Evolutionary conservation across 2,113 vertebrate genomes (phyloP).

Genomic region (Calyptomena viridis): DNA sequence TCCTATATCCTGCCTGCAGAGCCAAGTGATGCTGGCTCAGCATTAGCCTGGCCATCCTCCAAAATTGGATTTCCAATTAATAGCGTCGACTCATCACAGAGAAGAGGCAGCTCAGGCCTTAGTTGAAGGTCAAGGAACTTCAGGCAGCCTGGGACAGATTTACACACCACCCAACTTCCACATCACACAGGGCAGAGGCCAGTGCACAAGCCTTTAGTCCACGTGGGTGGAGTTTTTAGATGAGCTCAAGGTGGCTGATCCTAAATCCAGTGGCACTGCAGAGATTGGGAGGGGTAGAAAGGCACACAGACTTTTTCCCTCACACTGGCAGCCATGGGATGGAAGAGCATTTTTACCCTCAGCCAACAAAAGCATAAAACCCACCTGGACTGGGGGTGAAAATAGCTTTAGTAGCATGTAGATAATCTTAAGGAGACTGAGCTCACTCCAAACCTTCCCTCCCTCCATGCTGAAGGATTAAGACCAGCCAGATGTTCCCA

Average conservation of each 20-base stretch:
- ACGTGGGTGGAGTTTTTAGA: neutral
- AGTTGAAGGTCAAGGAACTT: conserved; percentile 61
- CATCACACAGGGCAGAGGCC: neutral
- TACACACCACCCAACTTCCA: neutral
- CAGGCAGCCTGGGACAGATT: neutral
- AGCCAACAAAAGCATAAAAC: neutral
- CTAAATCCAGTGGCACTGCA: neutral
- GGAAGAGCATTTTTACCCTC: neutral
- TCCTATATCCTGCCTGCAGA: conserved; percentile 56
- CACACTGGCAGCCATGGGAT: fast-evolving
- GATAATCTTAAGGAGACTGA: neutral
- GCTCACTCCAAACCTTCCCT: neutral
- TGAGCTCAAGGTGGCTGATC: neutral
- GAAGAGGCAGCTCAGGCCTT: conserved; percentile 40
- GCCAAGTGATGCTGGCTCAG: conserved; percentile 58
- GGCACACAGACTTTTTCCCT: neutral
- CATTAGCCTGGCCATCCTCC: conserved; percentile 53
- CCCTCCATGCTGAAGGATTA: neutral
- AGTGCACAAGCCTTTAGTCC: fast-evolving
- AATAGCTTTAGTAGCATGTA: neutral
- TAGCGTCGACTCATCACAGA: conserved; percentile 39
- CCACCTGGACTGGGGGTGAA: neutral
- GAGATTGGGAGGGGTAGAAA: neutral
- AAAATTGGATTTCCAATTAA: conserved; percentile 70
- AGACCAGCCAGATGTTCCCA: neutral